Evolutionary conservation across 2,888 invertebrate genomes (phyloP).

Genomic region (Harpalus rubripes): DNA sequence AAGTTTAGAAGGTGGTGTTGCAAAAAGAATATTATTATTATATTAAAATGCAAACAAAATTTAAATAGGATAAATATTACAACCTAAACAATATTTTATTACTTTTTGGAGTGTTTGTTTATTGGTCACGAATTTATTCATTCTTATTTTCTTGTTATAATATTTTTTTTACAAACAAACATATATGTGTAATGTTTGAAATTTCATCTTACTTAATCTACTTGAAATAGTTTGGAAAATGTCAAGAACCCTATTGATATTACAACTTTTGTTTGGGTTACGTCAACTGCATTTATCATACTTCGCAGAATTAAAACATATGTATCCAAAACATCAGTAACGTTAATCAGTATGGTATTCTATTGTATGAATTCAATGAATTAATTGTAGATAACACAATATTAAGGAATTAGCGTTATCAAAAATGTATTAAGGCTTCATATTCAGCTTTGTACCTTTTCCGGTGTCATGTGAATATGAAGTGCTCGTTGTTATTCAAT

Average conservation of each 20-base stretch:
- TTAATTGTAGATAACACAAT: constrained; percentile 7
- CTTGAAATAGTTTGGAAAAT: neutral
- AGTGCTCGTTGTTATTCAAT: neutral
- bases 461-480: constrained; percentile 12
- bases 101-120: too few relatives aligned
- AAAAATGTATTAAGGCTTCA: constrained; percentile 3
- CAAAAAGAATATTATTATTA: too few relatives aligned
- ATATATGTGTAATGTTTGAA: neutral
- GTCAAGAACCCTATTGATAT: neutral
- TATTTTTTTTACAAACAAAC: neutral
- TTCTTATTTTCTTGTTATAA: too few relatives aligned
- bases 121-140: too few relatives aligned
- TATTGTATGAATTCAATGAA: neutral
- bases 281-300: neutral
- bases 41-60: too few relatives aligned
- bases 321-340: neutral
- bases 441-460: constrained; percentile 44
- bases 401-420: neutral
- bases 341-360: neutral
- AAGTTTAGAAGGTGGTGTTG: too few relatives aligned
- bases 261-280: neutral
- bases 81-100: too few relatives aligned
- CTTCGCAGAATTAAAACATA: neutral
- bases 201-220: neutral
- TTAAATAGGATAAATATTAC: too few relatives aligned